Conservation (phyloP, 92 coral and sea anemone species). For the Chrysogorgia sp. region DNA sequence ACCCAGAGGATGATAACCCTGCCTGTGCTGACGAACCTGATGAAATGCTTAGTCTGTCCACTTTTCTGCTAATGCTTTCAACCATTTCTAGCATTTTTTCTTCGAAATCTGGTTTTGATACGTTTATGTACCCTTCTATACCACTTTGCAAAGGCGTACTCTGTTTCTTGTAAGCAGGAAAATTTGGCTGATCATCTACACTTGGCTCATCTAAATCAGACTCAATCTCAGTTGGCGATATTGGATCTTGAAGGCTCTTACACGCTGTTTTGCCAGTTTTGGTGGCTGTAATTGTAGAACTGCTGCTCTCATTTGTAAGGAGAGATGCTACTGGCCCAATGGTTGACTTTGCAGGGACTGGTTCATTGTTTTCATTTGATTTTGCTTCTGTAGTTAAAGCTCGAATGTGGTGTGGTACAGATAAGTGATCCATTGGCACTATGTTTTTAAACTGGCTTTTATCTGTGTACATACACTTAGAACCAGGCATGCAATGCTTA, state of each 20-base stretch:
- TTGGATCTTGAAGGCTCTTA: constrained; percentile 12
- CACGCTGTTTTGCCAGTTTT: neutral
- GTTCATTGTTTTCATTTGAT: neutral
- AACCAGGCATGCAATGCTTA: constrained; percentile 16
- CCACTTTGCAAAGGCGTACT: constrained; percentile 1
- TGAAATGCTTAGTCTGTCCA: constrained; percentile 19
- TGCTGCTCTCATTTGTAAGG: neutral
- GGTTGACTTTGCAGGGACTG: constrained; percentile 10
- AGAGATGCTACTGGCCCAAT: neutral
- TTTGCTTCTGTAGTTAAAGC: neutral
- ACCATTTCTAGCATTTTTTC: constrained; percentile 9
- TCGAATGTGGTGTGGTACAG: constrained; percentile 10
- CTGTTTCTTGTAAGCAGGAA: constrained; percentile 15
- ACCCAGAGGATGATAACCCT: neutral
- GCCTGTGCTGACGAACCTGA: neutral
- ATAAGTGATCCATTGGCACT: neutral
- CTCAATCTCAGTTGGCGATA: constrained; percentile 13
- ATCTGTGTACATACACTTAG: neutral
- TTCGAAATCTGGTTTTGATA: constrained; percentile 8
- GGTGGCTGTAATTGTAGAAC: neutral
- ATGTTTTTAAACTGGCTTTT: constrained; percentile 13
- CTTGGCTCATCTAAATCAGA: constrained; percentile 24
- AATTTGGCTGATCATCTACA: neutral
- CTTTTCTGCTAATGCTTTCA: constrained; percentile 17
- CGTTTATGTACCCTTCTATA: neutral